Evolutionary conservation across 1,140 invertebrate species (phyloP).

Genomic region (Grapholita molesta): DNA sequence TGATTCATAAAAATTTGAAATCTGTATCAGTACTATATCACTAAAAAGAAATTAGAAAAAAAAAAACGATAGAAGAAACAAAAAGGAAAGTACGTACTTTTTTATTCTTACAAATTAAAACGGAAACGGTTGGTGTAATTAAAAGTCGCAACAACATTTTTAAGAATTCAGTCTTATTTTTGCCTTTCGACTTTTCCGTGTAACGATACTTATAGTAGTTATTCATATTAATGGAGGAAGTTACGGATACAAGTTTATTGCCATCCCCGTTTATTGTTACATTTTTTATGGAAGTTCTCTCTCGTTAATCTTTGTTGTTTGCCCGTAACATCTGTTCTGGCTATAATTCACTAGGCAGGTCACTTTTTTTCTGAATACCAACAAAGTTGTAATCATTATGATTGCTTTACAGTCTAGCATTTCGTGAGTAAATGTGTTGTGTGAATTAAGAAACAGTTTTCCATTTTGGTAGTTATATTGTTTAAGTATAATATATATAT

Average conservation of each 20-base stretch:
- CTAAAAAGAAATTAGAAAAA: no score
- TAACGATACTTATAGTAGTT: constrained; percentile 4
- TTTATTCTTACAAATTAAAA: neutral
- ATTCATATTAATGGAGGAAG: constrained; percentile 32
- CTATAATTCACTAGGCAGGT: constrained; percentile 46
- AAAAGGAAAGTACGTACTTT: no score
- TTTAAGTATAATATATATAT: no score
- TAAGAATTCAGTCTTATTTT: no score
- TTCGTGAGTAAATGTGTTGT: neutral
- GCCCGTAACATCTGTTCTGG: constrained; percentile 50
- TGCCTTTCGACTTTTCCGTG: neutral
- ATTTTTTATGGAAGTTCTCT: constrained; percentile 34
- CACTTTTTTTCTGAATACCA: constrained; percentile 36
- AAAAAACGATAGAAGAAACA: no score
- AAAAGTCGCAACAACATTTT: neutral
- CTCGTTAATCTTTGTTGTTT: constrained; percentile 47
- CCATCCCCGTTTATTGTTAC: constrained; percentile 25
- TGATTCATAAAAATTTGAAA: no score
- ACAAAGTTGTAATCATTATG: neutral
- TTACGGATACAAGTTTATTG: constrained; percentile 32
- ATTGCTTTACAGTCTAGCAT: neutral
- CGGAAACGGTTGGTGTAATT: neutral
- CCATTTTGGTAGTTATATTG: no score
- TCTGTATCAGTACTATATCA: no score
- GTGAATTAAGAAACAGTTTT: neutral